Base-by-base conservation (phyloP, 2,113 vertebrate species). In the Butorides virescens region DNA sequence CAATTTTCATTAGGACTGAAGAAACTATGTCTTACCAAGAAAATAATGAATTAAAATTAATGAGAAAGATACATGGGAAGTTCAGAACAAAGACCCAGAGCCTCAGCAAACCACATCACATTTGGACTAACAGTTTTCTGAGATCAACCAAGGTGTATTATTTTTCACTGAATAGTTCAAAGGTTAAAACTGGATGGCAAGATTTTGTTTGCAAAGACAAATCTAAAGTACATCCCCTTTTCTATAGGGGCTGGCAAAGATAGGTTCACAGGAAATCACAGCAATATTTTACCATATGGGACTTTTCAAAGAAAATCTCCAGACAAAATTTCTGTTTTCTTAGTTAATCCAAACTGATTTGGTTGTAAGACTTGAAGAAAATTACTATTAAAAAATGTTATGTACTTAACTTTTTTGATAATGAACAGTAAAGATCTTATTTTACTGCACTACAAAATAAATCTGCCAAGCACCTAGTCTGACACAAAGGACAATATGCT, bases 271-370 rank as follows among this genome's bases (percentile, higher is more conserved):
- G 90, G 55, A 86, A 58, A 63, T 49, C 46, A 83, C 72, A 42
- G 32, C 42, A 49, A 23, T 81, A 62, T 75, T 93, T 76, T 34
- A 83, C 62, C 84, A 94, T 68, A 77, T 75, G 79, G 93, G 56
- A 78, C 56, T 81, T 76, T 15, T 93, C 95, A 95, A 67, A 76
- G 66, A 87, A 92, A 87, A 90, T 73, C 70, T 84, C 85, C 32
- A 63, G 84, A 78, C 18, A 55, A 59, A 89, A 61, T 53, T 63
- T 37, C 75, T 77, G 47, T 93, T 94, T 75, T 83, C 46, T 80
- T 71, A 73, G 56, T 92, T 94, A 92, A 87, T 72, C 58, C 82
- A 79, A 79, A 91, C 2, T 17, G 15, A 63, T 62, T 70, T 68
- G 50, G 77, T 59, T 86, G 56, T 52, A 78, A 86, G 37, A 82